These are phyloP conservation scores for Eupsittula cactorum DNA, from an alignment of 2,113 vertebrate species.

Conservation along the genomic window DNA sequence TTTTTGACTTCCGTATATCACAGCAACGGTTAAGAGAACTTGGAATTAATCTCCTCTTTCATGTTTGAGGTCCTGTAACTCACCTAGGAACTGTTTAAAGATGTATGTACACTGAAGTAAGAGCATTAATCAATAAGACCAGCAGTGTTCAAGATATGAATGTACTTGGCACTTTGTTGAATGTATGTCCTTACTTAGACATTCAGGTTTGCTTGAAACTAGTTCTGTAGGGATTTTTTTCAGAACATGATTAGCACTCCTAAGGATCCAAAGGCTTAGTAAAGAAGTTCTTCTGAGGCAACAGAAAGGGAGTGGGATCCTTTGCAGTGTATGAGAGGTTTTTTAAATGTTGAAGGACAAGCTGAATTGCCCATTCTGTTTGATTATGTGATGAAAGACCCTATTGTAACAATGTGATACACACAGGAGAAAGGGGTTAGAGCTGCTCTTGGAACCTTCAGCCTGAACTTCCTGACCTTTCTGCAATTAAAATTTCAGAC, in stretches of 20 bases:
- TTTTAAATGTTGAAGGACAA: not conserved
- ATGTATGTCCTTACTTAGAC: not conserved
- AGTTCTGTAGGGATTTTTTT: not conserved
- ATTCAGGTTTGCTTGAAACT: not conserved
- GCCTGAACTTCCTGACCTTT: slow-evolving; percentile 14
- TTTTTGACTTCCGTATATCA: not conserved
- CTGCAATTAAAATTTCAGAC: slow-evolving; percentile 49
- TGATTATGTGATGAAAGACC: slow-evolving; percentile 18
- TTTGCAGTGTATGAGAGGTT: not conserved
- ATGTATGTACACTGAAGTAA: not conserved
- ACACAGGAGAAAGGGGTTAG: not conserved
- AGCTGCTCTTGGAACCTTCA: not conserved
- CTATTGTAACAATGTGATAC: not conserved
- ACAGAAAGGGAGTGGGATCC: not conserved
- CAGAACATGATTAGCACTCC: not conserved
- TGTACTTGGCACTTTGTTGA: not conserved
- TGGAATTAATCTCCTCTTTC: not conserved
- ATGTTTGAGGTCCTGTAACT: not conserved
- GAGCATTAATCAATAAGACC: not conserved
- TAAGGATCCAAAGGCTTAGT: not conserved
- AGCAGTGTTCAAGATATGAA: not conserved
- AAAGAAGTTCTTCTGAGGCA: not conserved
- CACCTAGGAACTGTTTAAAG: not conserved
- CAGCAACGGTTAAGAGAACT: not conserved
- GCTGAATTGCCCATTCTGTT: not conserved